Percentiles rank a stretch among this genome's conserved stretches.
Evolutionary conservation across 2,888 invertebrate species (phyloP).

Genomic region (Steromphala cineraria): DNA sequence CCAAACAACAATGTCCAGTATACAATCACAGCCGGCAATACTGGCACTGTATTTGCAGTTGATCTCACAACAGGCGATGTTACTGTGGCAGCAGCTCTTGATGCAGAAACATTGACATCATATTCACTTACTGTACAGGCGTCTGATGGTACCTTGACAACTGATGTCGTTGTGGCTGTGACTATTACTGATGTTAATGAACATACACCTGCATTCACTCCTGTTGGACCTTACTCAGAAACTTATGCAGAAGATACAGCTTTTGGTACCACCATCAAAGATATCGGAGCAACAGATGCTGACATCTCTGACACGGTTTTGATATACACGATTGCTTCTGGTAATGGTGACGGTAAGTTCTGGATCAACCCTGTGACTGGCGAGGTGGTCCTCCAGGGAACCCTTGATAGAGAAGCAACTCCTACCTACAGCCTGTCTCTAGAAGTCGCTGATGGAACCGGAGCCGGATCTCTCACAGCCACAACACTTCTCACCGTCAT

Average conservation of each 20-base stretch:
- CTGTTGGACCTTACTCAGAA: constrained; percentile 72
- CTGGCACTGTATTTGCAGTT: constrained; percentile 23
- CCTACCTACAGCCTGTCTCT: constrained; percentile 45
- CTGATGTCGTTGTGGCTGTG: constrained; percentile 83
- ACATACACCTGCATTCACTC: constrained; percentile 41
- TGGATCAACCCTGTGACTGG: constrained; percentile 51
- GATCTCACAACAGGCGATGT: constrained; percentile 28
- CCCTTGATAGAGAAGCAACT: constrained; percentile 49
- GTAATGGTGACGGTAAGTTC: constrained; percentile 50
- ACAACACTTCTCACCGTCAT: constrained; percentile 40
- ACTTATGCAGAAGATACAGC: constrained; percentile 38
- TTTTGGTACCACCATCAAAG: constrained; percentile 43
- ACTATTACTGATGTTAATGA: constrained; percentile 53
- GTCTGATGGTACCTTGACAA: constrained; percentile 93
- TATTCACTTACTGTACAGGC: constrained; percentile 81
- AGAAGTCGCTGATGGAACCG: constrained; percentile 48
- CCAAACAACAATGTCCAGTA: constrained; percentile 43
- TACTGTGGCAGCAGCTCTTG: constrained; percentile 23
- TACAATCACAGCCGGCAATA: constrained; percentile 25
- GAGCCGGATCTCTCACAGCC: constrained; percentile 38
- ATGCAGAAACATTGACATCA: constrained; percentile 31
- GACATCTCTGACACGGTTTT: constrained; percentile 47
- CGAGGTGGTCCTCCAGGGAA: constrained; percentile 38
- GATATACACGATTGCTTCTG: constrained; percentile 51
- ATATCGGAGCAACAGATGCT: constrained; percentile 50